Base-by-base conservation (phyloP, 1,140 invertebrate genomes). In the Thaumetopoea pityocampa region DNA sequence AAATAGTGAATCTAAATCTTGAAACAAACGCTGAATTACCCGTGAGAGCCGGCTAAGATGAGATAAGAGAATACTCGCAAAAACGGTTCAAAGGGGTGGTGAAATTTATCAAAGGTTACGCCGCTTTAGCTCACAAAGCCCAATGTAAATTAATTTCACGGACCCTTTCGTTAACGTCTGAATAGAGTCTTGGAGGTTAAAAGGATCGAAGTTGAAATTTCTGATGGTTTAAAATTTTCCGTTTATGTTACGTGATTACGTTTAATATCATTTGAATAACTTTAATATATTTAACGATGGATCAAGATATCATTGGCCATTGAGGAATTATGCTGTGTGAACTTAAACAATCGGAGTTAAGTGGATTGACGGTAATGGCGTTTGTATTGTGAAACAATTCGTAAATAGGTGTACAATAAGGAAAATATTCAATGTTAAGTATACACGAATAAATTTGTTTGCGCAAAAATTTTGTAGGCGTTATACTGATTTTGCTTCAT, bases 91-190 rank as follows among this genome's bases (percentile, higher is more conserved):
- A 47, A 63, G 36, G 35, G 32, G 23, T 46, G 48, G 48, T 8
- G 47, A 67, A 69, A 38, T 74, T 74, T 71, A 68, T 71, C 69
- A 73, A 73, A 68, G 67, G 53, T 55, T 60, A 58, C 49, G 45
- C n/a, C n/a, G n/a, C n/a, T n/a, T n/a, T 48, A 34, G 40, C 26
- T 19, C 28, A 68, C 63, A 76, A 71, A 63, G 57, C 59, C 34
- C 60, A 63, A 68, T 73, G 65, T 67, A 73, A 76, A 79, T 79
- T 79, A 79, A 79, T 76, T 69, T 69, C 55, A 48, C 50, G 50
- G 49, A 53, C 63, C 63, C 61, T 67, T 72, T 65, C 53, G 37
- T 60, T 64, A 44, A 47, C 65, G 67, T 67, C 53, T 69, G 59
- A 73, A 76, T 67, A 55, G 67, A 37, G 15, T 11, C 27, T 15